Conservation (phyloP, 2,797 vertebrate genomes). For the Sebastes diaconus region DNA sequence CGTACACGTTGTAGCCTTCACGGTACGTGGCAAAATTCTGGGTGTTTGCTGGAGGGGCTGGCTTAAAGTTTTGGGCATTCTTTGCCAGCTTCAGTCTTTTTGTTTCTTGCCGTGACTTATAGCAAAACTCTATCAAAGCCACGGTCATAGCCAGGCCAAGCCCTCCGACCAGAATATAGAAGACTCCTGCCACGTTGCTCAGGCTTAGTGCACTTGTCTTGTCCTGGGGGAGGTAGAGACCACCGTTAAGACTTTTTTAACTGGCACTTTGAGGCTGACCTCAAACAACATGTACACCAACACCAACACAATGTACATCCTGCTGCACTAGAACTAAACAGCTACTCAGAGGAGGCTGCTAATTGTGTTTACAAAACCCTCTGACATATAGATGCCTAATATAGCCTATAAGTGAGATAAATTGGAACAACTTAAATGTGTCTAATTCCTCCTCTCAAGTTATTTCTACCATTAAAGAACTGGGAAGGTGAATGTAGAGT, state of each 20-base stretch:
- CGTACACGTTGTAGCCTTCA: slow-evolving; percentile 99
- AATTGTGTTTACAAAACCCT: slow-evolving; percentile 45
- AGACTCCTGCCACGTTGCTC: slow-evolving; percentile 99
- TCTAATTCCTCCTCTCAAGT: slow-evolving; percentile 39
- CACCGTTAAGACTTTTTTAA: slow-evolving; percentile 65
- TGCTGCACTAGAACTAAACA: slow-evolving; percentile 50
- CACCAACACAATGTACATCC: slow-evolving; percentile 49
- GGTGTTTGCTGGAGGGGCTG: slow-evolving; percentile 89
- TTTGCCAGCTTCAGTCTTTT: slow-evolving; percentile 97
- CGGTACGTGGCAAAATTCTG: slow-evolving; percentile 99
- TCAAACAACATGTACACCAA: slow-evolving; percentile 27
- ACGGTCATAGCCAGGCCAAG: slow-evolving; percentile 99
- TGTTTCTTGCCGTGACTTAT: slow-evolving; percentile 97
- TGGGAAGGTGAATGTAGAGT: slow-evolving; percentile 78
- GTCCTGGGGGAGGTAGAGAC: slow-evolving; percentile 90
- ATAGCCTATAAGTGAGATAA: slow-evolving; percentile 14
- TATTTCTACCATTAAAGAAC: slow-evolving; percentile 21
- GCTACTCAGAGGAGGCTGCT: slow-evolving; percentile 37
- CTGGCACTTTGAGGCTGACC: slow-evolving; percentile 60
- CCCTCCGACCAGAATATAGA: slow-evolving; percentile 99
- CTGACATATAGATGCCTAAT: slow-evolving; percentile 37
- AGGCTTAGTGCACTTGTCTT: slow-evolving; percentile 99
- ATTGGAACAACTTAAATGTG: slow-evolving; percentile 33
- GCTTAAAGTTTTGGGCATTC: slow-evolving; percentile 98
- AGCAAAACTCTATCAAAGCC: slow-evolving; percentile 99